Evolutionary conservation across 2,888 invertebrate genomes (phyloP).

Genomic region (Ophonus ardosiacus): DNA sequence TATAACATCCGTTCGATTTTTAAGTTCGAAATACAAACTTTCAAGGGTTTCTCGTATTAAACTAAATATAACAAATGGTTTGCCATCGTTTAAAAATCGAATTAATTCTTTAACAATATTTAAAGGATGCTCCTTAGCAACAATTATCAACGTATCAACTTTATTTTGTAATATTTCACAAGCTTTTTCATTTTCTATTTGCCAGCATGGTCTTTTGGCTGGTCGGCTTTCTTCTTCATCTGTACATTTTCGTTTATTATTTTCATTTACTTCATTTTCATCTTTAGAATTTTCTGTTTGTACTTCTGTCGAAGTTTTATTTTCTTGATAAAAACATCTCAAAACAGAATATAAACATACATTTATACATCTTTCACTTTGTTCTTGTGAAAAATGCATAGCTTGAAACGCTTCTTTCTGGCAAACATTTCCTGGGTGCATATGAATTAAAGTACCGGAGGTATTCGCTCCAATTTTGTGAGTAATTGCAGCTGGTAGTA

Average conservation of each 20-base stretch:
- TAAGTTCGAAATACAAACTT: conserved; percentile 88
- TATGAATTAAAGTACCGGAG: conserved; percentile 82
- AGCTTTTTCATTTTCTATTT: conserved; percentile 83
- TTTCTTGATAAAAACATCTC: conserved; percentile 82
- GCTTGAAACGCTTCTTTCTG: conserved; percentile 88
- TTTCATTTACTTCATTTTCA: conserved; percentile 59
- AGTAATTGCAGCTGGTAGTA: conserved; percentile 89
- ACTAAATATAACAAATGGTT: conserved; percentile 92
- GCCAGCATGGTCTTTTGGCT: conserved; percentile 82
- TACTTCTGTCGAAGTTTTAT: conserved; percentile 64
- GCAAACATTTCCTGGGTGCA: conserved; percentile 89
- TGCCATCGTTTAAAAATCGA: conserved; percentile 87
- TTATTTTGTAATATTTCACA: conserved; percentile 80
- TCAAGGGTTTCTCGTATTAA: conserved; percentile 89
- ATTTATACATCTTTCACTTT: conserved; percentile 83
- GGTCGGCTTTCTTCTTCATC: conserved; percentile 67
- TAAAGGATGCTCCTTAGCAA: conserved; percentile 91
- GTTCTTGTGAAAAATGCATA: conserved; percentile 87
- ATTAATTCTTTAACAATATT: conserved; percentile 86
- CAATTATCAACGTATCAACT: conserved; percentile 87
- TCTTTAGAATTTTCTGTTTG: conserved; percentile 51
- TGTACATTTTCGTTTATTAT: conserved; percentile 71
- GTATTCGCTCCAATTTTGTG: conserved; percentile 85
- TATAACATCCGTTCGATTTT: conserved; percentile 83
- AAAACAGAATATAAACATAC: conserved; percentile 88